Percentiles rank a stretch among this genome's conserved stretches.
Evolutionary conservation across 2,113 vertebrate genomes (phyloP).

Genomic region (Leptobrachium ailaonicum): DNA sequence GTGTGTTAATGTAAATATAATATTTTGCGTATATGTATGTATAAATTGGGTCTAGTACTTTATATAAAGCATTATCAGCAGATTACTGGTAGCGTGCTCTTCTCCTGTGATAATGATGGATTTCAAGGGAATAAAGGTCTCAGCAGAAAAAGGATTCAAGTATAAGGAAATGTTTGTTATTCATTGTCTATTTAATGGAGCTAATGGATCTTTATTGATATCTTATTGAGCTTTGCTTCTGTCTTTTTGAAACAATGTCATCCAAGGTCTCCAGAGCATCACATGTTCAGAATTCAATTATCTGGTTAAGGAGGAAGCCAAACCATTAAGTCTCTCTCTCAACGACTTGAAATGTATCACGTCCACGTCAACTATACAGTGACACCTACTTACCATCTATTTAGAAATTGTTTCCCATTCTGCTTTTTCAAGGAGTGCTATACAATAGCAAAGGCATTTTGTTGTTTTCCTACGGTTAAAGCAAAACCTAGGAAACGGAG

Average conservation of each 20-base stretch:
- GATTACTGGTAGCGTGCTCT: no score
- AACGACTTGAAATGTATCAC: background rate
- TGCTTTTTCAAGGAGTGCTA: background rate
- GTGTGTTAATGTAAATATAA: no score
- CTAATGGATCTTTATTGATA: slow-evolving; percentile 34
- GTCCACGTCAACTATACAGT: background rate
- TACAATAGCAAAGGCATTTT: background rate
- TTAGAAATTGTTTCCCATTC: no score
- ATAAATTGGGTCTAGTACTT: no score
- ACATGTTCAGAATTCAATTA: slow-evolving; percentile 38
- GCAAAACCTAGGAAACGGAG: no score
- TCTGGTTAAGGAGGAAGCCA: slow-evolving; percentile 20
- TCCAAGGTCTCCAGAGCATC: slow-evolving; percentile 24
- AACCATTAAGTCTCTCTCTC: slow-evolving; percentile 10
- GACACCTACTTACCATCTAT: background rate
- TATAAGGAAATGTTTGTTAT: slow-evolving; percentile 18
- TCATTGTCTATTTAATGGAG: slow-evolving; percentile 23
- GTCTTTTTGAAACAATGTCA: slow-evolving; percentile 27
- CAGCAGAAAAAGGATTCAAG: background rate
- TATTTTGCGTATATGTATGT: no score
- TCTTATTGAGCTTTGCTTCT: slow-evolving; percentile 23
- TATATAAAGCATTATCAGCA: no score
- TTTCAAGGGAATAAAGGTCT: slow-evolving; percentile 12
- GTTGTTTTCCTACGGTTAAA: no score
- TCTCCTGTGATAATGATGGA: background rate